Evolutionary conservation across 2,888 invertebrate species (phyloP), one percentile per base, ranked within the genome.

Genomic region (Gymnocheta viridis): DNA sequence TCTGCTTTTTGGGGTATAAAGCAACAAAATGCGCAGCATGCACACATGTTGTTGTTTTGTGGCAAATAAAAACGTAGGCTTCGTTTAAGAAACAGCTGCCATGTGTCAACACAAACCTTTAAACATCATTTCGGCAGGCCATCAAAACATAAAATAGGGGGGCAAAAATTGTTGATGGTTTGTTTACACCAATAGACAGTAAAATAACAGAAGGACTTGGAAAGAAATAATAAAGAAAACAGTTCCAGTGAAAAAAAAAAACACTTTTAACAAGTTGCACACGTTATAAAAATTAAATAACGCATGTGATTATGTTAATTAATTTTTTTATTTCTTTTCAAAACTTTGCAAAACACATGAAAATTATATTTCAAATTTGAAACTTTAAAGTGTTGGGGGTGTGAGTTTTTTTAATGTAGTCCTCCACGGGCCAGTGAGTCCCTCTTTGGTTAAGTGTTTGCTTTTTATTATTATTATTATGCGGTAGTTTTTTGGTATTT

Each of bases 151-250:
- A 38, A 67, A 66, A 69, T 12, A 12, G 24, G 12, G 35, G 27
- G 41, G 10, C 6, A 22, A 69, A 44, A 58, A 17, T 69, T 78
- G 67, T 81, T 84, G 84, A 84, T 69, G 77, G 84, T 81, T 84
- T 84, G 83, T 84, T 84, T 80, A 84, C 80, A 77, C 83, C 83
- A 64, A 80, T 32, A 67, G 83, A 80, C 80, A 82, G 74, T 82
- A 47, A 76, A 76, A 80, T 67, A 80, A 77, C 80, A 76, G 74
- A 80, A 69, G 79, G 66, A 60, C 27, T 17, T 19, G 44, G 32
- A 38, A 22, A 38, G 38, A 38, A 29, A 51, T 4, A 58, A 14
- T 12, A n/a, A 4, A 1, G 5, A 49, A 22, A 56, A 10, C n/a
- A 44, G 62, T 79, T 38, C 22, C 47, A 35, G 1, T 24, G 32